Evolutionary conservation across 2,797 vertebrate genomes (phyloP), one percentile per base, ranked within the genome.

Genomic region (Odontamblyopus rebecca): DNA sequence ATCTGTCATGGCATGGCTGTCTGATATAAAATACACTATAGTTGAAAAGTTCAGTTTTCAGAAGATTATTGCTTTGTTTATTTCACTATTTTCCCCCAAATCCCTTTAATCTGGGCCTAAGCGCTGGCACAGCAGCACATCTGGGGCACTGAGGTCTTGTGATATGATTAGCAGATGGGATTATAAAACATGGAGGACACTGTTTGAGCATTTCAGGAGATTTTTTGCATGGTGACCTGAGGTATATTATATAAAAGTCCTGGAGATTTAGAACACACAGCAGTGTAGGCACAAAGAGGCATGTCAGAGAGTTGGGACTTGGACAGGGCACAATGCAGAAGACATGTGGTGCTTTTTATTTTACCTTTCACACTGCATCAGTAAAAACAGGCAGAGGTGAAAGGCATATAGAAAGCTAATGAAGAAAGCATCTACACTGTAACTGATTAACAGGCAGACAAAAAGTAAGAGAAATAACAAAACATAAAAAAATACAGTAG

Each of bases 51-150:
- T 79, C 73, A 78, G 81, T 82, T 86, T 89, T 90, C 72, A 90
- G 63, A 73, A 88, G 92, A 93, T 93, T 93, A 92, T 61, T 93
- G 83, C 83, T 91, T 81, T 80, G 80, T 85, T 82, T 82, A 83
- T 88, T 90, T 85, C 83, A 80, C 69, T 80, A 78, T 86, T 85
- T 85, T 86, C 11, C 9, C 32, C 30, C 81, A 82, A 93, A 91
- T 89, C 91, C 88, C 61, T 85, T 70, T 91, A 89, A 92, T 86
- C 90, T 88, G 89, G 76, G 77, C 74, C 70, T 4, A 26, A 74
- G 79, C 81, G 75, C 61, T 80, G 76, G 83, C 68, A 79, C 75
- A 73, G 79, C 65, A 69, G 79, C 71, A 73, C 85, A 89, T 81
- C 81, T 88, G 88, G 80, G 71, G 61, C 59, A 85, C 81, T 88